Base-by-base conservation (phyloP, 2,797 vertebrate species). In the Sarcoramphus papa region DNA sequence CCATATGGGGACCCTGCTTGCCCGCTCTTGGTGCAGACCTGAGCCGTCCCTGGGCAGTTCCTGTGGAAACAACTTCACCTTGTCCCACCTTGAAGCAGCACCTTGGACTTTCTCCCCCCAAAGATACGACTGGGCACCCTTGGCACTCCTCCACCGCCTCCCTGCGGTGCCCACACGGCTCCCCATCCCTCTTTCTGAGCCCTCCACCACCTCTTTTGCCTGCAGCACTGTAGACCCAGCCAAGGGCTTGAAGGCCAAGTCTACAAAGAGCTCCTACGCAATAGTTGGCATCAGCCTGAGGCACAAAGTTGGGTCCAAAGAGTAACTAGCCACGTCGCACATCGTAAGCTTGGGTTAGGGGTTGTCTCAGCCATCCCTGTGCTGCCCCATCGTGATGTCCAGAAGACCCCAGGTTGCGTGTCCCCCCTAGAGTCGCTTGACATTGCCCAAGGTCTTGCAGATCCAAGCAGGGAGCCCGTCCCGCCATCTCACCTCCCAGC, bases 241-340 rank as follows among this genome's bases (percentile, higher is more conserved):
- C 50, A 37, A 64, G 10, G 20, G 30, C 10, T n/a, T 37, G 22
- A 69, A 47, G 68, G 50, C 27, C 50, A 59, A 51, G 20, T 14
- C 77, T 33, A 22, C 30, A 12, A 56, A 47, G 59, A 68, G 54
- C 30, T 63, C 54, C 50, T 9, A 23, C 14, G 3, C 76, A 37
- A 41, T 37, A 12, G 40, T 0, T n/a, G 31, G 31, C 57, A 27
- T 17, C 56, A 28, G 37, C n/a, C 59, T 45, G 31, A 0, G 2
- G 17, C 41, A 47, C 60, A 20, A 51, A 68, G 48, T 31, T 0
- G 7, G 35, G 23, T 41, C 59, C 48, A 41, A 60, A 60, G 63
- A 33, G 11, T 11, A 64, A 22, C 10, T 4, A 30, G 40, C 24
- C 45, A 12, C 3, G 0, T 5, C 1, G 0, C 40, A 25, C 12